Evolutionary conservation across 2,888 invertebrate species (phyloP).

Genomic region (Machimus atricapillus): DNA sequence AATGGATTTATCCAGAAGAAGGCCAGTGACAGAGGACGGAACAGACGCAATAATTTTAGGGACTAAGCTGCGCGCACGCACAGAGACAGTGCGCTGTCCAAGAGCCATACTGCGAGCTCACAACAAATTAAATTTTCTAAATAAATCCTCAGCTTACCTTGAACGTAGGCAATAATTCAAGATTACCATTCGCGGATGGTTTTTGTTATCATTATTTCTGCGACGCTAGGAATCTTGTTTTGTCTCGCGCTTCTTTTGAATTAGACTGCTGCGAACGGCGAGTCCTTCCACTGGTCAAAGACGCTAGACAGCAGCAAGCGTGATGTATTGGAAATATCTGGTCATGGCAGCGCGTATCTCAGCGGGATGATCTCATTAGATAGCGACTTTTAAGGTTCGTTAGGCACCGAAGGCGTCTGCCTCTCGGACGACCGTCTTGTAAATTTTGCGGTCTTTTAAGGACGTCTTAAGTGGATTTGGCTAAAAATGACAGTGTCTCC

Average conservation of each 20-base stretch:
- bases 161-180: constrained; percentile 8
- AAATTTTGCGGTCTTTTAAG: neutral
- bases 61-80: neutral
- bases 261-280: constrained; percentile 1
- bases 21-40: constrained; percentile 3
- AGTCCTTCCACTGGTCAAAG: neutral
- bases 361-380: constrained; percentile 32
- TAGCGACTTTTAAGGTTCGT: constrained; percentile 26
- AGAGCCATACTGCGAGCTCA: constrained; percentile 2
- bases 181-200: constrained; percentile 31
- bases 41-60: constrained; percentile 16
- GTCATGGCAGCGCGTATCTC: constrained; percentile 2
- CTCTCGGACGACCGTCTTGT: neutral
- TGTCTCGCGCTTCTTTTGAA: constrained; percentile 32
- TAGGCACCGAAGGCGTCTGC: constrained; percentile 1
- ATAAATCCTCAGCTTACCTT: constrained; percentile 23
- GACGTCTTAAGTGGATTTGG: neutral
- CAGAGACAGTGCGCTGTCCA: neutral
- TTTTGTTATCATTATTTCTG: constrained; percentile 24
- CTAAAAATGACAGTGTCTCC: neutral
- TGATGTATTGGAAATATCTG: constrained; percentile 22
- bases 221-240: constrained; percentile 17
- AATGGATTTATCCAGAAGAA: neutral
- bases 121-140: constrained; percentile 34
- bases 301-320: neutral